Base-by-base conservation (phyloP, 1,140 invertebrate genomes). In the Caerostris darwini region DNA sequence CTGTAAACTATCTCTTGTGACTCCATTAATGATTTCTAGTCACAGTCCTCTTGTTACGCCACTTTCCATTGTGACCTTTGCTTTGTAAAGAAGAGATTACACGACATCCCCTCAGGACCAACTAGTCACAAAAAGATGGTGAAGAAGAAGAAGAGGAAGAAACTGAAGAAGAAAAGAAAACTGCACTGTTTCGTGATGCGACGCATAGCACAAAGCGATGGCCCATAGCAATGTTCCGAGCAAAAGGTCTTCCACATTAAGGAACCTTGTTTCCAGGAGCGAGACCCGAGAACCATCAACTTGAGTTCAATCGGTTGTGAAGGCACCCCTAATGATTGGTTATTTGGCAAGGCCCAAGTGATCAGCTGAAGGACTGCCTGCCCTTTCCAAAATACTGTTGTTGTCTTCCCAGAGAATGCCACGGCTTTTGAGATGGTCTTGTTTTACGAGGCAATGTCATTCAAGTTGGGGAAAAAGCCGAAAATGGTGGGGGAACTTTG, bases 261-360 rank as follows among this genome's bases (percentile, higher is more conserved):
- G 85, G 92, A 56, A 89, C 92, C n/a, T 81, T 82, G 69, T 81
- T 82, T 88, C 67, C 81, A 61, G 19, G 7, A 34, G 14, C 64
- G 54, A 82, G 87, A 50, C 34, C 54, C 86, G 56, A 81, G 71
- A 81, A 88, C 92, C 83, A 88, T 88, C 92, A 88, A 94, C 92
- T 94, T 67, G 61, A 87, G 92, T 71, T 87, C 92, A 94, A 94
- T 94, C 92, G 92, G 92, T 94, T 94, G 92, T 88, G 86, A 94
- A 94, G 58, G 19, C 92, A 89, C n/a, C 85, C 61, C 69, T 94
- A 94, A 94, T 94, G 85, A 94, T 94, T 94, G 83, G 92, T 94
- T 94, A 94, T 94, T 94, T 88, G 86, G 85, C 58, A 93, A 58
- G 83, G 54, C 61, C 92, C 69, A 58, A 19, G 69, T 82, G 69